These are phyloP conservation scores for Zaprionus inermis DNA, from an alignment of 1,140 invertebrate species.

Conservation along the genomic window DNA sequence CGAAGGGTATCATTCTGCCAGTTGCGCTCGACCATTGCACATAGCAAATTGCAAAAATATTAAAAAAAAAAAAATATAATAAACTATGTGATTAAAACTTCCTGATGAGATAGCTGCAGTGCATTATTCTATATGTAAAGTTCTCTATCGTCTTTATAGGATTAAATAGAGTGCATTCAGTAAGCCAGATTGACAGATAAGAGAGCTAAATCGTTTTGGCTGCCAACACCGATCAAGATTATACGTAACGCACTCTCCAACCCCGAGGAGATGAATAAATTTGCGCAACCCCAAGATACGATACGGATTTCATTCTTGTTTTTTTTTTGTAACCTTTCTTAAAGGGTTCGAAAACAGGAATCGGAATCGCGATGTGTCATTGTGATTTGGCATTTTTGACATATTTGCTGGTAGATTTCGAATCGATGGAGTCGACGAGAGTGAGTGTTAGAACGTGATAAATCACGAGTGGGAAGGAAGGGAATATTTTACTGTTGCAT, in stretches of 20 bases:
- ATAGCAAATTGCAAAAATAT: too few species aligned
- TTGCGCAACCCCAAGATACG: slow-evolving; percentile 16
- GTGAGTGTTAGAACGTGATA: slow-evolving; percentile 11
- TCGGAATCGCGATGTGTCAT: slow-evolving; percentile 79
- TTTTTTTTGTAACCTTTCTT: slow-evolving; percentile 9
- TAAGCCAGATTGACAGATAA: slow-evolving; percentile 20
- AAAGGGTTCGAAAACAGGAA: slow-evolving; percentile 40
- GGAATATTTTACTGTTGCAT: slow-evolving; percentile 56
- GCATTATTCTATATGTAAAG: too few species aligned
- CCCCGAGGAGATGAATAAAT: slow-evolving; percentile 10
- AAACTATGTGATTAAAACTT: too few species aligned
- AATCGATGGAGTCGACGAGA: not conserved
- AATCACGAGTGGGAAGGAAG: slow-evolving; percentile 21
- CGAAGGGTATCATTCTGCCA: too few species aligned
- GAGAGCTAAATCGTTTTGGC: slow-evolving; percentile 22
- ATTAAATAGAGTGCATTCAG: not conserved
- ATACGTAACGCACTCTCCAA: not conserved
- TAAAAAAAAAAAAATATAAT: too few species aligned
- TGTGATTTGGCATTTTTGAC: slow-evolving; percentile 80
- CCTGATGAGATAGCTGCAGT: too few species aligned
- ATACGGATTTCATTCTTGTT: not conserved
- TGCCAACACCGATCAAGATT: slow-evolving; percentile 7
- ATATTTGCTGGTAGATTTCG: slow-evolving; percentile 51
- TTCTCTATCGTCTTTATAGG: not conserved
- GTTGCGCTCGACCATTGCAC: too few species aligned